Percentiles rank a stretch among this genome's conserved stretches.
These are phyloP conservation scores for mouse (Mus musculus) DNA, from an alignment of 2,113 vertebrate species.

Conservation along the genomic window DNA sequence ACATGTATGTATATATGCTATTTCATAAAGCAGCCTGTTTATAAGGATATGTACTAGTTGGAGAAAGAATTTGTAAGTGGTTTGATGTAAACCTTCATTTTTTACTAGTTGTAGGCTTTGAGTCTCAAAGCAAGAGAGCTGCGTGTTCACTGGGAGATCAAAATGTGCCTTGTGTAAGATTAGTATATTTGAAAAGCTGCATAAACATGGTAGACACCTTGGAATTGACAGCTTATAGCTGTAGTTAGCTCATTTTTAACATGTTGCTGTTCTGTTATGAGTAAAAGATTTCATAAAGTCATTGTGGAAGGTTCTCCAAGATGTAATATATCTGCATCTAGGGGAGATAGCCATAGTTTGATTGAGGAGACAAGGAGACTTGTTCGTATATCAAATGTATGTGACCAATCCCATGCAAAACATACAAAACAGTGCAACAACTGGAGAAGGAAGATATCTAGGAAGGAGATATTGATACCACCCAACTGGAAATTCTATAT, in stretches of 20 bases:
- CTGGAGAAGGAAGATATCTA: slow-evolving; percentile 26
- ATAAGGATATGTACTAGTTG: slow-evolving; percentile 26
- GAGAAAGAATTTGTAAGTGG: background rate
- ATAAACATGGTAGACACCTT: slow-evolving; percentile 3
- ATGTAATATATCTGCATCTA: background rate
- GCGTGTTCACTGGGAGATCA: background rate
- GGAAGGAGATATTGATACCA: slow-evolving; percentile 34
- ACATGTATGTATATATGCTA: background rate
- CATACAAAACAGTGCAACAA: background rate
- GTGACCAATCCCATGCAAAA: background rate
- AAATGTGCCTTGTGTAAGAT: slow-evolving; percentile 12
- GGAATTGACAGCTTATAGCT: slow-evolving; percentile 52
- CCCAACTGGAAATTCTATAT: background rate
- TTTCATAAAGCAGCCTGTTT: slow-evolving; percentile 16
- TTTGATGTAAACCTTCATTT: slow-evolving; percentile 16
- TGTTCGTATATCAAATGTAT: background rate
- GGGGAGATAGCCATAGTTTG: slow-evolving; percentile 32
- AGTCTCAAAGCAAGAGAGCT: slow-evolving; percentile 23
- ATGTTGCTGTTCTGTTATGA: slow-evolving; percentile 39
- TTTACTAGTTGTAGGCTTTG: background rate
- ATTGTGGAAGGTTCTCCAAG: background rate
- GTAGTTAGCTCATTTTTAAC: slow-evolving; percentile 54
- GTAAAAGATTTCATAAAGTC: slow-evolving; percentile 25
- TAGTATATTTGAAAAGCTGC: slow-evolving; percentile 37
- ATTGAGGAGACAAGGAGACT: background rate